phyloP scores from a whole-genome alignment of 2,797 vertebrate species.

The Lagorchestes hirsutus region DNA sequence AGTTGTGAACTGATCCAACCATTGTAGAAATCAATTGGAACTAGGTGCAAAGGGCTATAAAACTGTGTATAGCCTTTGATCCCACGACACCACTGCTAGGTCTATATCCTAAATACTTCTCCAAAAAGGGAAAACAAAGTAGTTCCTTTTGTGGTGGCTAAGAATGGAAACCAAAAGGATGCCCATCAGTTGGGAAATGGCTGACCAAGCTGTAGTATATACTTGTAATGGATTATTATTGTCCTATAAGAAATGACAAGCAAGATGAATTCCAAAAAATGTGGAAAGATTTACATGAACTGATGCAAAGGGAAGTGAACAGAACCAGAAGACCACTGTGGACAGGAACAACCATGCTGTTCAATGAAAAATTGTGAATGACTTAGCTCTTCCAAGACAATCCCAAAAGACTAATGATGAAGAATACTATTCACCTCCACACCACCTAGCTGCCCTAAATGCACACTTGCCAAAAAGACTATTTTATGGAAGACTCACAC shows the following conservation, averaged over 20 bases:
- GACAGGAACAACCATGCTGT: background rate
- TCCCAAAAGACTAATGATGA: background rate
- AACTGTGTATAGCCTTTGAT: background rate
- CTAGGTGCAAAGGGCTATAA: background rate
- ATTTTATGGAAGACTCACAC: no score
- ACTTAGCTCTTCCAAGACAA: background rate
- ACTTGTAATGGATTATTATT: background rate
- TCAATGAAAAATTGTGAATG: background rate
- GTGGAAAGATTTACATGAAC: background rate
- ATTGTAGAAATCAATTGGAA: background rate
- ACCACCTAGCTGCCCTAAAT: no score
- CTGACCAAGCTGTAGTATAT: background rate
- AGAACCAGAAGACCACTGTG: background rate
- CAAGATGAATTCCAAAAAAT: background rate
- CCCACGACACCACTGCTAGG: background rate
- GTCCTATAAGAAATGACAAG: background rate
- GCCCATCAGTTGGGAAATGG: background rate
- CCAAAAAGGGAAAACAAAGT: background rate
- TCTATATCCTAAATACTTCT: background rate
- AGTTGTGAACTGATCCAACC: background rate
- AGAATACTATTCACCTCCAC: background rate
- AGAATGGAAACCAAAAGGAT: background rate
- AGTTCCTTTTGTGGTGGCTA: background rate
- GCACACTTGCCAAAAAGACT: no score
- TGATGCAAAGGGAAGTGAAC: background rate